These are phyloP conservation scores for Euspilapteryx auroguttella DNA, from an alignment of 2,888 invertebrate species.

Conservation along the genomic window DNA sequence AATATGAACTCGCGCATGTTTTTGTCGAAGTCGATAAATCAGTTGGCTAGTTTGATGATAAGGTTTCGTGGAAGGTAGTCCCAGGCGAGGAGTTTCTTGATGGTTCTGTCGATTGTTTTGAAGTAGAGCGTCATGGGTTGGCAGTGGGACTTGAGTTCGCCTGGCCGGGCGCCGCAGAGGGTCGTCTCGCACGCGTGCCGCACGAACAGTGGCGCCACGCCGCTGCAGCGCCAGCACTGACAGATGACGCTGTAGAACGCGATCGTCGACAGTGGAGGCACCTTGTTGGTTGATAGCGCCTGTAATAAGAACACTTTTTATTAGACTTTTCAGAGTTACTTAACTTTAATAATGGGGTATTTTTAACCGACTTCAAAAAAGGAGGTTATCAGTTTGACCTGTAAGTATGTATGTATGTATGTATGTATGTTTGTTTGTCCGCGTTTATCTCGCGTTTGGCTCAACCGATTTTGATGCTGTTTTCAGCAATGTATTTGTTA, in stretches of 20 bases:
- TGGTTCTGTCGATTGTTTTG: not conserved
- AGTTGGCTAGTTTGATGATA: not conserved
- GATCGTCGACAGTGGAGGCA: not conserved
- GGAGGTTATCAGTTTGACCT: no score
- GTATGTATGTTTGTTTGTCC: no score
- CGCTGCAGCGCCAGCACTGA: not conserved
- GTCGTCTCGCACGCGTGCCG: not conserved
- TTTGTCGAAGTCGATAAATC: not conserved
- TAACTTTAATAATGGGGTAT: no score
- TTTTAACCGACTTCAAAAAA: no score
- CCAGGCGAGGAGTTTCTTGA: not conserved
- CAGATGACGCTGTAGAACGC: not conserved
- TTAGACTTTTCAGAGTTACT: no score
- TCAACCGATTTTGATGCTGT: no score
- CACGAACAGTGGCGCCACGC: not conserved
- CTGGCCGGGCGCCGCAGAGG: not conserved
- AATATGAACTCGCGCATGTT: not conserved
- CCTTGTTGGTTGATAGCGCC: no score
- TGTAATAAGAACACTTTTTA: no score
- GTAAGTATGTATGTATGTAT: no score
- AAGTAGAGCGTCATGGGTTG: not conserved
- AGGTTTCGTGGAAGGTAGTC: not conserved
- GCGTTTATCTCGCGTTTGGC: no score
- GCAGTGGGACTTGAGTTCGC: no score
- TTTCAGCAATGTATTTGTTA: no score